Evolutionary conservation across 2,797 vertebrate species (phyloP).

Genomic region (Cossypha niveicapilla): DNA sequence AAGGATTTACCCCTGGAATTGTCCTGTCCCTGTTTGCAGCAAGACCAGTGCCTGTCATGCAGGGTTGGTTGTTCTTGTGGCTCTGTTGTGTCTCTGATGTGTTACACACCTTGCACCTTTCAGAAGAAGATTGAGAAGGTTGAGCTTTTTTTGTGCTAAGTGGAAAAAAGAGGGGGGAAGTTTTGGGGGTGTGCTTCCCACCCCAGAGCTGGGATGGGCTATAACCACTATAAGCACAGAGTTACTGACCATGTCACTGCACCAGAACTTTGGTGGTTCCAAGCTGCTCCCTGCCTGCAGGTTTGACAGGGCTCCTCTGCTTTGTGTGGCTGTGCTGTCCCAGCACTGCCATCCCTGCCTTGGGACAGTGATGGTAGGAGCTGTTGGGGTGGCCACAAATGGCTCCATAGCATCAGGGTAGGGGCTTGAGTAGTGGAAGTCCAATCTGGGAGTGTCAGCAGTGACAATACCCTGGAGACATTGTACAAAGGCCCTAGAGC

Average conservation of each 20-base stretch:
- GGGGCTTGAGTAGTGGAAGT: neutral
- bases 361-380: neutral
- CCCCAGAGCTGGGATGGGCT: neutral
- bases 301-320: neutral
- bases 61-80: neutral
- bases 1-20: neutral
- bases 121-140: neutral
- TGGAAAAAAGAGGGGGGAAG: neutral
- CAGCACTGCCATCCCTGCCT: neutral
- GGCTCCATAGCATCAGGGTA: neutral
- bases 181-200: neutral
- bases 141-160: neutral
- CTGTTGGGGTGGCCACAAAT: neutral
- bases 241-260: accelerated
- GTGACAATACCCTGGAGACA: neutral
- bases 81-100: neutral
- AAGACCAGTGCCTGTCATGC: neutral
- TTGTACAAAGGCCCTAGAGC: neutral
- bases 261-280: neutral
- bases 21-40: neutral
- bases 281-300: neutral
- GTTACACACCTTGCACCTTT: neutral
- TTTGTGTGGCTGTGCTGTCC: neutral
- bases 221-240: neutral
- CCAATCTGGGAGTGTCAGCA: neutral